These are phyloP conservation scores for Aphaenogaster ashmeadi DNA, from an alignment of 1,140 invertebrate species.

Conservation along the genomic window DNA sequence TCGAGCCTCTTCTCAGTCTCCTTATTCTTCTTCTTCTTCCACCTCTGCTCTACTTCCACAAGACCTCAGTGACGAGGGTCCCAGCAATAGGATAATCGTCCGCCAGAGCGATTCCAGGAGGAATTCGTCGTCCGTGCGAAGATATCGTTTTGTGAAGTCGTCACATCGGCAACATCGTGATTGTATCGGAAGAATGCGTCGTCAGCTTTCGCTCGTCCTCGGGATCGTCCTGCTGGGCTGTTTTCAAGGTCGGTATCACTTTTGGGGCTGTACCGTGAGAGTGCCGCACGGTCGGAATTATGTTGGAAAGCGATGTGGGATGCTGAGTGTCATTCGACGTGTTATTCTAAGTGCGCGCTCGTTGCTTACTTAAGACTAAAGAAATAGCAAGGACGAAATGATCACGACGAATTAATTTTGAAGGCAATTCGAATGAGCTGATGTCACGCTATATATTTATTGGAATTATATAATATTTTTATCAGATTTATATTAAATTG, in stretches of 20 bases:
- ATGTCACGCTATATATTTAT: background rate
- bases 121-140: conserved; percentile 17
- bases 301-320: background rate
- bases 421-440: background rate
- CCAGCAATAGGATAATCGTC: conserved; percentile 44
- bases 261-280: conserved; percentile 18
- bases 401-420: background rate
- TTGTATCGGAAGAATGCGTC: conserved; percentile 79
- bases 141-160: conserved; percentile 50
- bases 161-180: conserved; percentile 37
- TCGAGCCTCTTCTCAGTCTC: conserved; percentile 51
- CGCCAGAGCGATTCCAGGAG: conserved; percentile 16
- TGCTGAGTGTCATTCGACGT: background rate
- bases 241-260: conserved; percentile 84
- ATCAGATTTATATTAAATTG: background rate
- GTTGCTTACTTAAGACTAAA: background rate
- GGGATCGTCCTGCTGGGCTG: conserved; percentile 82
- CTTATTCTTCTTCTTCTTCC: conserved; percentile 45
- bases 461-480: background rate
- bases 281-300: background rate
- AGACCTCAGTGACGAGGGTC: conserved; percentile 47
- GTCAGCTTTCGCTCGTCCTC: conserved; percentile 78
- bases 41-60: conserved; percentile 26
- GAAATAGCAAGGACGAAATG: background rate
- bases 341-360: background rate